Evolutionary conservation across 2,888 invertebrate genomes (phyloP).

Genomic region (Odontocerum albicorne): DNA sequence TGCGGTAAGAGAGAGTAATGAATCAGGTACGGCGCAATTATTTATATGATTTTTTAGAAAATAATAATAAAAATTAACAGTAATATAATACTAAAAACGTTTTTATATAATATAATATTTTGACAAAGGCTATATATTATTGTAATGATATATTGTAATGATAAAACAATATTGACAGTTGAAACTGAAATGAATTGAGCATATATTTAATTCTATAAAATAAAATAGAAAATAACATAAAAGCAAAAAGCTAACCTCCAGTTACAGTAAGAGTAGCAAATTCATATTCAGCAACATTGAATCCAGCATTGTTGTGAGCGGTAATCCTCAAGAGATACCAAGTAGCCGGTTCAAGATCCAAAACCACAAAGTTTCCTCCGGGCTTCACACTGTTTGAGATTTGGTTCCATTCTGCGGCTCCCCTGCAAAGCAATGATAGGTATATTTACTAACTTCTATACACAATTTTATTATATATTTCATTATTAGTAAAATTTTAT

Average conservation of each 20-base stretch:
- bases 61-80: not conserved
- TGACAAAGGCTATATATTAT: too few species aligned
- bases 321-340: conserved; percentile 93
- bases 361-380: conserved; percentile 85
- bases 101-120: too few species aligned
- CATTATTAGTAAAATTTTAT: too few species aligned
- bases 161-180: too few species aligned
- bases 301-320: conserved; percentile 94
- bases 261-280: conserved; percentile 92
- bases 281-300: conserved; percentile 92
- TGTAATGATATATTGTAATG: too few species aligned
- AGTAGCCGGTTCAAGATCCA: conserved; percentile 89
- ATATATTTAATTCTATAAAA: too few species aligned
- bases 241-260: conserved; percentile 69
- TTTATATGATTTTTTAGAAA: not conserved
- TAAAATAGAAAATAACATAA: not conserved
- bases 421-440: conserved; percentile 51
- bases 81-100: too few species aligned
- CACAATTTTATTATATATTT: too few species aligned
- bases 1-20: not conserved
- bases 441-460: too few species aligned
- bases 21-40: conserved; percentile 9
- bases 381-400: conserved; percentile 92
- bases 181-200: too few species aligned
- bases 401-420: conserved; percentile 89